Evolutionary conservation across 2,888 invertebrate species (phyloP), one percentile per base, ranked within the genome.

Genomic region (Cryptus viduatorius): DNA sequence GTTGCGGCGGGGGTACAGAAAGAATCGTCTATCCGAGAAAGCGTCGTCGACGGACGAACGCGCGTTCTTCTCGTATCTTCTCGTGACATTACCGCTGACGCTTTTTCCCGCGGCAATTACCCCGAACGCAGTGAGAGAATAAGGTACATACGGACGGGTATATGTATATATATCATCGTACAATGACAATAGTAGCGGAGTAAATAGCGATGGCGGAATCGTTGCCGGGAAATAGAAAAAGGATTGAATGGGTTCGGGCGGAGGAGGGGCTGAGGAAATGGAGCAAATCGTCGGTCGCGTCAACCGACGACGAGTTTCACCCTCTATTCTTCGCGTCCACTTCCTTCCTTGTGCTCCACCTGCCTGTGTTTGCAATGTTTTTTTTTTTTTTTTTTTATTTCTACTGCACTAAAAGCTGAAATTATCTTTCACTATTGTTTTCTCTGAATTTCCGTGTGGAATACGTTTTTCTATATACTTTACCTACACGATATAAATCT

Each of bases 281-380:
- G 72, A 80, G 67, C 79, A 68, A 80, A 80, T 80, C 80, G 80
- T 83, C 71, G 71, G 37, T 37, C 37, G 71, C 48, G 75, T 83
- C 79, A 72, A 76, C 72, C 79, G 76, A 78, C 61, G 56, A 44
- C 64, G 24, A 61, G 42, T 61, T 71, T 37, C 59, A 59, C 59
- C 59, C 46, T 68, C 76, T 50, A 67, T 83, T 67, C 80, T 83
- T 67, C 80, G 29, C 61, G 59, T 46, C 71, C 65, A 50, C 42
- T 79, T 78, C 77, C 61, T 83, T 53, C 65, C 31, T 79, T 50
- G 37, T 56, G 64, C 14, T 31, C 68, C 67, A 72, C 81, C 65
- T 79, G 78, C 53, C 68, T 31, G 42, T 48, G 42, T 73, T 78
- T 46, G 7, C 73, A 53, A 73, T 73, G 24, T 61, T 29, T 37